Conservation (phyloP, 2,113 vertebrate species). For the Brienomyrus longianalis region DNA sequence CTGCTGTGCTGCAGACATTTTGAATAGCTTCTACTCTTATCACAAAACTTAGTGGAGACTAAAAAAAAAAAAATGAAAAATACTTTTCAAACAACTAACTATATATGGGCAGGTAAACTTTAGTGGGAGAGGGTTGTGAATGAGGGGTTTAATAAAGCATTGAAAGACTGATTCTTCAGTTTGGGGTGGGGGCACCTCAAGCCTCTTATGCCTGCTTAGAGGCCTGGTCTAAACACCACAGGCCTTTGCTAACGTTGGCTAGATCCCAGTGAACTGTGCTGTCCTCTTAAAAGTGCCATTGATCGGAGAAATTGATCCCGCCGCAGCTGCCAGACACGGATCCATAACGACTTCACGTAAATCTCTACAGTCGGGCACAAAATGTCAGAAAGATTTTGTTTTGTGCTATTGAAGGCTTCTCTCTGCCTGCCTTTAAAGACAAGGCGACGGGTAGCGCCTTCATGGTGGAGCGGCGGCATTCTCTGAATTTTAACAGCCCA, state of each 20-base stretch:
- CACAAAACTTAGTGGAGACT: background rate
- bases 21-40: background rate
- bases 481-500: slow-evolving; percentile 4
- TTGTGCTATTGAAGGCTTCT: background rate
- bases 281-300: slow-evolving; percentile 67
- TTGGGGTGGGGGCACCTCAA: background rate
- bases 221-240: slow-evolving; percentile 47
- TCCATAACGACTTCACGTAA: slow-evolving; percentile 62
- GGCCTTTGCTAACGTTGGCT: slow-evolving; percentile 45
- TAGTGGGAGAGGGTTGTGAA: background rate
- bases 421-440: background rate
- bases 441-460: background rate
- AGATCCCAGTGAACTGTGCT: slow-evolving; percentile 56
- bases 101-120: background rate
- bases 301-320: slow-evolving; percentile 67
- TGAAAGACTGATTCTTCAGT: background rate
- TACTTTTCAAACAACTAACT: background rate
- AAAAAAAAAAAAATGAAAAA: background rate
- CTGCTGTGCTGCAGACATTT: background rate
- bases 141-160: background rate
- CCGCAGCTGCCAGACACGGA: slow-evolving; percentile 52
- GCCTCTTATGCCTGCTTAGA: background rate
- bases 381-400: slow-evolving; percentile 46
- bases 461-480: background rate
- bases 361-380: slow-evolving; percentile 59